Percentiles rank a stretch among this genome's conserved stretches.
phyloP scores from a whole-genome alignment of 2,888 invertebrate genomes.

The Eumacrocentrus americanus region DNA sequence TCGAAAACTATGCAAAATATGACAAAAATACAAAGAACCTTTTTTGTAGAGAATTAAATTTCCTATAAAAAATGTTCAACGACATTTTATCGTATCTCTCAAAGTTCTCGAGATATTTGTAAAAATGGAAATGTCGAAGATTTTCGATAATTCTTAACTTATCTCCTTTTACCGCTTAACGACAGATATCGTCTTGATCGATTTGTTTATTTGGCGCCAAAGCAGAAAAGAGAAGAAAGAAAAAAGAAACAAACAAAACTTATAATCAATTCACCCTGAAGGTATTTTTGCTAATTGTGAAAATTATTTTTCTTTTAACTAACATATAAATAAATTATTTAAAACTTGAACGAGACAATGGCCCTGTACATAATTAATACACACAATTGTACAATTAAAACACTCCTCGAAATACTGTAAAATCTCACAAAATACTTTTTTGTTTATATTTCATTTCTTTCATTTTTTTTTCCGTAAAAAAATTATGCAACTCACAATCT shows the following conservation, averaged over 20 bases:
- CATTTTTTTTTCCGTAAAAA: conserved; percentile 14
- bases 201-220: neutral
- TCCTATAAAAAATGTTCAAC: neutral
- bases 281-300: conserved; percentile 2
- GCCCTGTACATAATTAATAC: conserved; percentile 55
- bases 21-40: neutral
- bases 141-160: neutral
- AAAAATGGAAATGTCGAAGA: no score
- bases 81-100: no score
- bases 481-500: neutral
- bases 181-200: no score
- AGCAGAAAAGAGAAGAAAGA: neutral
- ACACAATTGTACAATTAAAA: conserved; percentile 47
- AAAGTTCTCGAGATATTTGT: neutral
- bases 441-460: conserved; percentile 45
- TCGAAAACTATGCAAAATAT: neutral
- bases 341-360: conserved; percentile 48
- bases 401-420: conserved; percentile 60
- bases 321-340: conserved; percentile 31
- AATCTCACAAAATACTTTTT: conserved; percentile 60
- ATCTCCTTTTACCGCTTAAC: neutral
- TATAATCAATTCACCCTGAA: neutral
- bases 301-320: conserved; percentile 7
- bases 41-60: no score
- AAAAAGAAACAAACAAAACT: neutral